These are phyloP conservation scores for Esox masquinongy DNA, from an alignment of 2,797 vertebrate species.

Conservation along the genomic window DNA sequence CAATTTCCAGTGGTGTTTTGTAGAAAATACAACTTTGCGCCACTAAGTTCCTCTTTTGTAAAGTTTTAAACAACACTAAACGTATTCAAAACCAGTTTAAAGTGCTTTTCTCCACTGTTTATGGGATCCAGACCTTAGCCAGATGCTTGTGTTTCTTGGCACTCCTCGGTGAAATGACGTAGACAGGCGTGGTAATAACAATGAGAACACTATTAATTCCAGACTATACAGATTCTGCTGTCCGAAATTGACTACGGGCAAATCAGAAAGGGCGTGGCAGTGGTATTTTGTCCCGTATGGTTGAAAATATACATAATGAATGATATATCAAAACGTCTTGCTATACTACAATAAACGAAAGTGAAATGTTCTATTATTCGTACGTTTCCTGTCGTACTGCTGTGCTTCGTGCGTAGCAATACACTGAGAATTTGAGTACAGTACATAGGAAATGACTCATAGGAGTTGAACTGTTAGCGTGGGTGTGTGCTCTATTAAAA, in stretches of 20 bases:
- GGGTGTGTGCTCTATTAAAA: constrained; percentile 82
- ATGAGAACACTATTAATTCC: constrained; percentile 70
- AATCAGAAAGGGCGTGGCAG: constrained; percentile 37
- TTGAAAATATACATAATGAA: constrained; percentile 4
- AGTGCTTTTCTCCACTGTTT: constrained; percentile 37
- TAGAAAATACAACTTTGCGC: neutral
- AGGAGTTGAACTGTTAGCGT: constrained; percentile 71
- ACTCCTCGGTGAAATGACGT: constrained; percentile 59
- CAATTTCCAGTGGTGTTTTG: constrained; percentile 1
- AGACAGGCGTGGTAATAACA: constrained; percentile 78
- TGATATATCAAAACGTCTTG: constrained; percentile 27
- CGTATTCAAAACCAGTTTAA: neutral
- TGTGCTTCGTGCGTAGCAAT: constrained; percentile 33
- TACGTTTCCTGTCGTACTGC: constrained; percentile 61
- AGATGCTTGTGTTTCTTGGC: constrained; percentile 72
- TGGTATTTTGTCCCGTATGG: constrained; percentile 14
- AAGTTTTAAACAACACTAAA: neutral
- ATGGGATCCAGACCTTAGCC: constrained; percentile 53
- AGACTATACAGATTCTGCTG: constrained; percentile 47
- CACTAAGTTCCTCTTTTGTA: neutral
- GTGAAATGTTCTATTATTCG: constrained; percentile 16
- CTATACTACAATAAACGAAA: constrained; percentile 27
- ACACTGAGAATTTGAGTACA: constrained; percentile 61
- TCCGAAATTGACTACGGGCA: neutral
- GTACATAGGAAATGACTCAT: constrained; percentile 82